Base-by-base conservation (phyloP, 2,888 invertebrate species). In the Drosophila ochracea region DNA sequence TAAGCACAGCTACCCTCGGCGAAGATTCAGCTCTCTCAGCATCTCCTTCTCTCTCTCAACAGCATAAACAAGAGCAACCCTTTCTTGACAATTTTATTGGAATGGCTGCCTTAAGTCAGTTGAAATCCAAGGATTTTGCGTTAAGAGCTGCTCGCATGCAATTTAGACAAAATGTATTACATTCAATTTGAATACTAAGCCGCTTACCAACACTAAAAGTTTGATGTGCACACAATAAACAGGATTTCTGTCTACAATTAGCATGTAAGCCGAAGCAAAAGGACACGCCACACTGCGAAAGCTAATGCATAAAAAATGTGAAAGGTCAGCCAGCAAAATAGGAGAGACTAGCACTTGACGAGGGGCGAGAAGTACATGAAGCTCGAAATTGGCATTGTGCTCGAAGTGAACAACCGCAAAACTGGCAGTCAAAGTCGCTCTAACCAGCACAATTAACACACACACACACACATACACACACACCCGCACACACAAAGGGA, bases 121-220 rank as follows among this genome's bases (percentile, higher is more conserved):
- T 43, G 73, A 76, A 86, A 89, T 83, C 82, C 71, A 58, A 62
- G 73, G 89, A 87, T 78, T 86, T 87, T 82, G 70, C 70, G 82
- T 72, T 80, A 86, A 89, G 85, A 84, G 84, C 82, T 41, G 67
- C 84, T 87, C 83, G 85, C 90, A 90, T 90, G 89, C 87, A 89
- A 88, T 88, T 88, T 86, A 79, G 84, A 68, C 79, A 77, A 82
- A 88, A 89, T 89, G 86, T 90, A 88, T 85, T 78, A 90, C 90
- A 87, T 90, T 87, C 90, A 88, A 88, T 90, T 90, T 88, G 89
- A 90, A 85, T 89, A 88, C 87, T 88, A 88, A 88, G 87, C 87
- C 90, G 90, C 82, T 88, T 89, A 88, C 89, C 90, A 88, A 88
- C 89, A 88, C 87, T 90, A 83, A 90, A 90, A 87, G 80, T 88